Evolutionary conservation across 2,888 invertebrate genomes (phyloP).

Genomic region (Amiota communis): DNA sequence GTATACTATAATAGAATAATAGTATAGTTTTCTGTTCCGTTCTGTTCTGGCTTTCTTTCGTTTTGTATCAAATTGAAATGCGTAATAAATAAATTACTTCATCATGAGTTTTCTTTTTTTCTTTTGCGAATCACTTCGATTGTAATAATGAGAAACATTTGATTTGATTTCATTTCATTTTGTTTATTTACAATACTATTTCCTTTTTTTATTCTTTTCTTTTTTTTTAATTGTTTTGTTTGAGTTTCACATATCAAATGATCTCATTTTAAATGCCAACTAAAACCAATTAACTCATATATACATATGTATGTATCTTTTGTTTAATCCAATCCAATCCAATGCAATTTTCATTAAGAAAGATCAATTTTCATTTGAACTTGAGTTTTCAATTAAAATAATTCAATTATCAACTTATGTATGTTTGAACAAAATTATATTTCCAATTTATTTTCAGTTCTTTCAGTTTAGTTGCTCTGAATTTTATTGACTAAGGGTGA

Average conservation of each 20-base stretch:
- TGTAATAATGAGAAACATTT: slow-evolving; percentile 14
- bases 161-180: neutral
- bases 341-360: no score
- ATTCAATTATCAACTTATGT: no score
- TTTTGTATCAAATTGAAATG: slow-evolving; percentile 44
- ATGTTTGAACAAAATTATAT: no score
- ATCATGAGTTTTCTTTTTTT: neutral
- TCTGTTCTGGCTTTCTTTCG: slow-evolving; percentile 28
- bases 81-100: slow-evolving; percentile 48
- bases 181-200: no score
- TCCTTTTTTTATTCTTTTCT: neutral
- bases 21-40: slow-evolving; percentile 21
- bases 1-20: neutral
- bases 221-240: neutral
- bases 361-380: no score
- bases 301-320: no score
- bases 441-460: no score
- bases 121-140: neutral
- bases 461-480: no score
- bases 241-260: neutral
- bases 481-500: no score
- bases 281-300: no score
- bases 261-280: neutral
- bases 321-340: no score
- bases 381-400: no score